Percentiles rank a stretch among this genome's conserved stretches.
Conservation (phyloP, 1,140 invertebrate genomes). For the Teleopsis dalmanni region DNA sequence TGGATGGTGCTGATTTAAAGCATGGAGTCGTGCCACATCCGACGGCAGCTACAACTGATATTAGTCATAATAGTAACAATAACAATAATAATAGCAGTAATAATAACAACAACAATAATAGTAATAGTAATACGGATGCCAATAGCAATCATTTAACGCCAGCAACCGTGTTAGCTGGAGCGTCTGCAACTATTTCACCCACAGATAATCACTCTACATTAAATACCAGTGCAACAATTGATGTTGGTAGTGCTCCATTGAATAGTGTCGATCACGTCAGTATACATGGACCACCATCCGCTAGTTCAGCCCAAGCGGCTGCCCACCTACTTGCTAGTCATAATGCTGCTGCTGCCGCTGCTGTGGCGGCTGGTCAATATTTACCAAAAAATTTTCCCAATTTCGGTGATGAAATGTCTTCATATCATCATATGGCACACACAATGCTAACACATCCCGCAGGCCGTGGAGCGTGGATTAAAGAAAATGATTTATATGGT, state of each 20-base stretch:
- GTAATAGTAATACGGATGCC: slow-evolving; percentile 15
- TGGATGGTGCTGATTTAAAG: slow-evolving; percentile 48
- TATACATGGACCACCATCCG: slow-evolving; percentile 21
- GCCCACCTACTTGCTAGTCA: slow-evolving; percentile 36
- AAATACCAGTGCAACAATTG: not conserved
- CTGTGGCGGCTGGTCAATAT: slow-evolving; percentile 36
- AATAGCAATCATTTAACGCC: slow-evolving; percentile 10
- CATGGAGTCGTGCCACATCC: slow-evolving; percentile 29
- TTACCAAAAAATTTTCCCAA: slow-evolving; percentile 36
- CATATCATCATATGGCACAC: slow-evolving; percentile 40
- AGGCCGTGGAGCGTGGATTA: slow-evolving; percentile 37
- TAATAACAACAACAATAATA: slow-evolving; percentile 17
- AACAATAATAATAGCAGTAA: slow-evolving; percentile 10
- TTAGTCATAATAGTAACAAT: not conserved
- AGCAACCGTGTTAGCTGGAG: not conserved
- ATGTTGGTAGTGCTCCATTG: not conserved
- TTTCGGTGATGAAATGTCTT: slow-evolving; percentile 39
- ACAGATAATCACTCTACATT: not conserved
- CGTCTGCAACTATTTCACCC: not conserved
- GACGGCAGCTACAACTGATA: slow-evolving; percentile 9
- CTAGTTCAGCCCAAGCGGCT: slow-evolving; percentile 32
- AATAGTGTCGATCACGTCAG: slow-evolving; percentile 3
- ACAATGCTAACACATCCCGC: slow-evolving; percentile 38
- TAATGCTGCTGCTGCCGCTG: slow-evolving; percentile 35
- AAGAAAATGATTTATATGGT: slow-evolving; percentile 41